Evolutionary conservation across 2,888 invertebrate species (phyloP).

Genomic region (Leptarthrus brevirostris): DNA sequence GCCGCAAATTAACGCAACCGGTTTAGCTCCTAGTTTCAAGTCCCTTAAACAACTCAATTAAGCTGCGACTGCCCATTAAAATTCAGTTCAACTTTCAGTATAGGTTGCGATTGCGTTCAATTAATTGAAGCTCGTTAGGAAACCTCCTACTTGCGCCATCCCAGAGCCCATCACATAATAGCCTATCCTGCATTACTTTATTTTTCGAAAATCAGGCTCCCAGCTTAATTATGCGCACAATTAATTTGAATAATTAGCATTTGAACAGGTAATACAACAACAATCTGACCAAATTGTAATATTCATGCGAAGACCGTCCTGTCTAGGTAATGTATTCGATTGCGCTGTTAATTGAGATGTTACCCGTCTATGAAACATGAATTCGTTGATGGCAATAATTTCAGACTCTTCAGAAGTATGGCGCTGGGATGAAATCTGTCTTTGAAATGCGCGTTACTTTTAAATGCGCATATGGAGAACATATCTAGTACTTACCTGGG

Average conservation of each 20-base stretch:
- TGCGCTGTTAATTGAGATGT: slow-evolving; percentile 57
- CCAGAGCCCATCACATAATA: background rate
- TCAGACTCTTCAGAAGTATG: slow-evolving; percentile 7
- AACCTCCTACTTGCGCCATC: slow-evolving; percentile 54
- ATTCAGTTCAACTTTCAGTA: slow-evolving; percentile 38
- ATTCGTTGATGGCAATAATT: slow-evolving; percentile 40
- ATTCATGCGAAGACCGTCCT: slow-evolving; percentile 23
- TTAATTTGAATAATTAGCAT: slow-evolving; percentile 58
- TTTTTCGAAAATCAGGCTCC: slow-evolving; percentile 27
- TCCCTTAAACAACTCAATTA: slow-evolving; percentile 37
- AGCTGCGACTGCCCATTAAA: slow-evolving; percentile 37
- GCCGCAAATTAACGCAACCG: slow-evolving; percentile 39
- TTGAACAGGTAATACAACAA: slow-evolving; percentile 53
- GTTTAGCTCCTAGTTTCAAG: slow-evolving; percentile 9
- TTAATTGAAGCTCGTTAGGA: slow-evolving; percentile 57
- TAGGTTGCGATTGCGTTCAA: slow-evolving; percentile 55
- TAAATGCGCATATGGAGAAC: background rate
- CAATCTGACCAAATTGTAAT: slow-evolving; percentile 32
- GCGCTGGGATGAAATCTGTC: slow-evolving; percentile 1
- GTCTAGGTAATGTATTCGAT: slow-evolving; percentile 30
- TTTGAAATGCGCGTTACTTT: background rate
- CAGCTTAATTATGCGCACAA: slow-evolving; percentile 57
- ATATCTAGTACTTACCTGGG: slow-evolving; percentile 1
- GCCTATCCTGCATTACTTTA: slow-evolving; percentile 19
- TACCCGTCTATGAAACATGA: slow-evolving; percentile 53